These are phyloP conservation scores for Scaptodrosophila lebanonensis DNA, from an alignment of 1,140 invertebrate species.

Conservation along the genomic window DNA sequence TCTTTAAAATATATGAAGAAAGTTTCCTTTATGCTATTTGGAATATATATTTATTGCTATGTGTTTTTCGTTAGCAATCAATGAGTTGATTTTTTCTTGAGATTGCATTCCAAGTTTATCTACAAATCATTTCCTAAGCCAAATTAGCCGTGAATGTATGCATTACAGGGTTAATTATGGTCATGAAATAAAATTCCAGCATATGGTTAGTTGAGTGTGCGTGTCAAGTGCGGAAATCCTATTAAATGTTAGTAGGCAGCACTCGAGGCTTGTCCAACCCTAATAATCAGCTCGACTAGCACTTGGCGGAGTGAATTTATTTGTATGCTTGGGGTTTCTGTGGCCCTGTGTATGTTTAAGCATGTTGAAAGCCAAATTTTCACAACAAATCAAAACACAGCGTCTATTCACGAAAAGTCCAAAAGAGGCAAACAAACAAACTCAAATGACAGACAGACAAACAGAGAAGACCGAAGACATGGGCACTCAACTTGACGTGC, in stretches of 20 bases:
- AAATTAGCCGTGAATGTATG: too few relatives aligned
- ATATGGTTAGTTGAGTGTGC: slow-evolving; percentile 49
- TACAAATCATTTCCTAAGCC: too few relatives aligned
- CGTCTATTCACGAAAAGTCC: slow-evolving; percentile 41
- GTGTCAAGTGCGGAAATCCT: slow-evolving; percentile 71
- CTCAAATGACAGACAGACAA: slow-evolving; percentile 8
- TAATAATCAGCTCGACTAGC: too few relatives aligned
- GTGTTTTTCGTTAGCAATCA: too few relatives aligned
- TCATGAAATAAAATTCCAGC: too few relatives aligned
- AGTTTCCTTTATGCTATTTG: too few relatives aligned
- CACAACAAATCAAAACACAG: slow-evolving; percentile 70
- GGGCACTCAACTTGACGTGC: slow-evolving; percentile 30
- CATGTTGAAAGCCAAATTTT: slow-evolving; percentile 64
- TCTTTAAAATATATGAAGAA: too few relatives aligned
- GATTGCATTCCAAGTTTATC: too few relatives aligned
- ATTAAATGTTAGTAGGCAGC: slow-evolving; percentile 66
- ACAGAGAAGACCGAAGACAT: slow-evolving; percentile 1
- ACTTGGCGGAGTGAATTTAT: too few relatives aligned
- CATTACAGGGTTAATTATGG: too few relatives aligned
- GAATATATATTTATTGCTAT: too few relatives aligned
- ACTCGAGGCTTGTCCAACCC: slow-evolving; percentile 19
- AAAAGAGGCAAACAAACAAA: slow-evolving; percentile 17
- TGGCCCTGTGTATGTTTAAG: background rate
- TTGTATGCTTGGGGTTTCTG: background rate
- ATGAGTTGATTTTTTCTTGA: too few relatives aligned